A percentile compares a stretch with the other conserved stretches of the same genome.
Conservation (phyloP, 30 jellyfish, hydroid and myxozoan species). For the Pseudorhiza aurosa region DNA sequence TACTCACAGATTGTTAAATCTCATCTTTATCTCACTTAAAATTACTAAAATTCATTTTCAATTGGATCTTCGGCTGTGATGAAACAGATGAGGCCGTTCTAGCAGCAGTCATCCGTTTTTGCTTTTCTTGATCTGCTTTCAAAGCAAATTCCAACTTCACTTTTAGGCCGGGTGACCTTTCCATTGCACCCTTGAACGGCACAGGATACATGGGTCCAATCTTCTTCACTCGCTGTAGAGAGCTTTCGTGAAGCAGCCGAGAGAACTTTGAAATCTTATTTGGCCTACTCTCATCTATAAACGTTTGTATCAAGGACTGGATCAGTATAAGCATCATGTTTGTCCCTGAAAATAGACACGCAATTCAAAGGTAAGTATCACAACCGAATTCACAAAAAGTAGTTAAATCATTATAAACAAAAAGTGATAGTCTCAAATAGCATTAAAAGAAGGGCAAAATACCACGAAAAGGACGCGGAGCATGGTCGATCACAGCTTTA, state of each 20-base stretch:
- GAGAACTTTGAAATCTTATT: slow-evolving; percentile 60
- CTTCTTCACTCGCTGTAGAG: slow-evolving; percentile 84
- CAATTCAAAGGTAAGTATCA: too few species aligned
- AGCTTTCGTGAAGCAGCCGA: slow-evolving; percentile 78
- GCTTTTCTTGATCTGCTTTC: slow-evolving; percentile 76
- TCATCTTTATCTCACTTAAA: too few species aligned
- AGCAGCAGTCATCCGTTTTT: slow-evolving; percentile 21
- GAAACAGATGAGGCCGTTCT: slow-evolving; percentile 30
- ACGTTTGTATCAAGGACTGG: slow-evolving; percentile 65
- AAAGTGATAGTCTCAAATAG: too few species aligned
- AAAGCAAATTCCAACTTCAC: slow-evolving; percentile 81
- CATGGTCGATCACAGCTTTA: too few species aligned
- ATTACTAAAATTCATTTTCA: slow-evolving; percentile 96
- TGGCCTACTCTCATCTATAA: slow-evolving; percentile 48
- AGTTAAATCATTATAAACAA: too few species aligned
- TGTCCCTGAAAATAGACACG: slow-evolving; percentile 61
- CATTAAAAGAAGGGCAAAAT: too few species aligned
- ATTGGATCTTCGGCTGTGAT: slow-evolving; percentile 88
- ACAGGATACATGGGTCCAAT: slow-evolving; percentile 94
- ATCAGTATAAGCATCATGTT: slow-evolving; percentile 79
- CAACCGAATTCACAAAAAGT: too few species aligned
- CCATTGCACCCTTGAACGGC: slow-evolving; percentile 83
- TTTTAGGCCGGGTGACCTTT: slow-evolving; percentile 82
- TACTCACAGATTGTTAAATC: too few species aligned
- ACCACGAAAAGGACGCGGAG: too few species aligned